phyloP scores from a whole-genome alignment of 2,113 vertebrate genomes.

The Prochilodus magdalenae region DNA sequence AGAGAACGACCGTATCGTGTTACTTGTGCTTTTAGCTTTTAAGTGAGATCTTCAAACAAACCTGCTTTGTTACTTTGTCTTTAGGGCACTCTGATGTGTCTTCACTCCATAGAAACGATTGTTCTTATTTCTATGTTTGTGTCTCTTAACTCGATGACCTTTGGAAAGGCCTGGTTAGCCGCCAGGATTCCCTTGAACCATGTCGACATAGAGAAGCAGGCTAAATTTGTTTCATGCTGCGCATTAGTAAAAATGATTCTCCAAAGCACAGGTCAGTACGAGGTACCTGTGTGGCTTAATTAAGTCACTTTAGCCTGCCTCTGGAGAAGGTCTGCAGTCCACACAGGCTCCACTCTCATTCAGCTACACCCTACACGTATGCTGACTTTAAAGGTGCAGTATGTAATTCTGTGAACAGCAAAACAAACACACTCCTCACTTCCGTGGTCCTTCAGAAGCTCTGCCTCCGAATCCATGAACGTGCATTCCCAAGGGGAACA shows the following conservation, averaged over 20 bases:
- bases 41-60: slow-evolving; percentile 38
- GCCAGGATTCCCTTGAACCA: background rate
- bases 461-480: no score
- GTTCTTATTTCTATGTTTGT: background rate
- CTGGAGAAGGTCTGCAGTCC: background rate
- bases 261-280: background rate
- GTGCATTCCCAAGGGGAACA: no score
- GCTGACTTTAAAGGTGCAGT: no score
- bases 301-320: background rate
- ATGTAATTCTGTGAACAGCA: no score
- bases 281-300: background rate
- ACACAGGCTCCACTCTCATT: background rate
- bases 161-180: background rate
- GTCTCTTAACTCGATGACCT: background rate
- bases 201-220: background rate
- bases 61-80: slow-evolving; percentile 30
- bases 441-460: no score
- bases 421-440: no score
- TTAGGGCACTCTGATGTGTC: background rate
- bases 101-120: slow-evolving; percentile 43
- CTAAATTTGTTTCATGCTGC: background rate
- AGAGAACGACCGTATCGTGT: slow-evolving; percentile 40
- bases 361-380: background rate
- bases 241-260: background rate
- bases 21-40: slow-evolving; percentile 10